phyloP scores from a whole-genome alignment of 1,140 invertebrate species.

The Pinna nobilis region DNA sequence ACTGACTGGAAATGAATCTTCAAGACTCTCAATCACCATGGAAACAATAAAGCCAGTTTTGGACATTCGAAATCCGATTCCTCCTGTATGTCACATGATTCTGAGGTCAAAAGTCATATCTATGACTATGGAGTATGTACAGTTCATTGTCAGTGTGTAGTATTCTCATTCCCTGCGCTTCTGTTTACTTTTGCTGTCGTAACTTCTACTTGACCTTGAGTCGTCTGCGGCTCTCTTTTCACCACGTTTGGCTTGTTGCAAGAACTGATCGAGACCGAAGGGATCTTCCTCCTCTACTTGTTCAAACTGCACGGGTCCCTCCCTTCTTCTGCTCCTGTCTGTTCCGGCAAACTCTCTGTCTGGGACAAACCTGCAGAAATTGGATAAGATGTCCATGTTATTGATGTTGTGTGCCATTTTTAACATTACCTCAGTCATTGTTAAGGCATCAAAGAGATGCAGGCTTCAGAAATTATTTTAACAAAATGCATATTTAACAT shows the following conservation, averaged over 20 bases:
- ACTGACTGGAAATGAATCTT: too few relatives aligned
- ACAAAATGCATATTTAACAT: background rate
- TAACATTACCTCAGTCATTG: too few relatives aligned
- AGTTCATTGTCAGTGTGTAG: background rate
- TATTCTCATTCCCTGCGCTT: slow-evolving; percentile 61
- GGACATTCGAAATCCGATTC: background rate
- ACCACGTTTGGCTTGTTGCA: slow-evolving; percentile 92
- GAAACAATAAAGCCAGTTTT: too few relatives aligned
- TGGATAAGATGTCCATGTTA: slow-evolving; percentile 21
- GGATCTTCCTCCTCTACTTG: slow-evolving; percentile 91
- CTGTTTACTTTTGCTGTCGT: slow-evolving; percentile 62
- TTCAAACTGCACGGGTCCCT: slow-evolving; percentile 97
- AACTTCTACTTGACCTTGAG: slow-evolving; percentile 61
- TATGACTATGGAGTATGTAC: background rate
- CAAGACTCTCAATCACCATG: too few relatives aligned
- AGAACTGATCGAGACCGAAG: slow-evolving; percentile 98
- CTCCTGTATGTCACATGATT: background rate
- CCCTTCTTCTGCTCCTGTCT: slow-evolving; percentile 81
- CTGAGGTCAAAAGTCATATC: background rate
- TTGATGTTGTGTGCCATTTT: too few relatives aligned
- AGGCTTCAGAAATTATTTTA: background rate
- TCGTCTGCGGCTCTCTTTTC: slow-evolving; percentile 71
- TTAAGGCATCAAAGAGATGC: too few relatives aligned
- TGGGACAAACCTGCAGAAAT: slow-evolving; percentile 85
- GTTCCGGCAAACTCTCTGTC: slow-evolving; percentile 97